phyloP scores from a whole-genome alignment of 1,140 invertebrate genomes.

The Scaptomyza pallida region DNA sequence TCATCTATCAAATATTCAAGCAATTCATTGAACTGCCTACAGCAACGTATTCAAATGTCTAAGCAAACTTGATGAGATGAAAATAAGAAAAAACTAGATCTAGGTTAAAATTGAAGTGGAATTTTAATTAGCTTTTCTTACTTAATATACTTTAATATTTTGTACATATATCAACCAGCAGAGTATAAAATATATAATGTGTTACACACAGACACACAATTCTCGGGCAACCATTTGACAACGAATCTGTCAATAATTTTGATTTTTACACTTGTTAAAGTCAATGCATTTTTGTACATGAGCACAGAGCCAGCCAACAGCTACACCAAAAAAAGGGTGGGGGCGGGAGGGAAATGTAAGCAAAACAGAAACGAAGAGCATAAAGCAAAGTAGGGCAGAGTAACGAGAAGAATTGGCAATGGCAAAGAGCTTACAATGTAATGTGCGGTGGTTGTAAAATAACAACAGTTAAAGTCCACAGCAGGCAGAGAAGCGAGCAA shows the following conservation, averaged over 20 bases:
- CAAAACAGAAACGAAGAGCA: background rate
- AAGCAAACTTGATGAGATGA: no score
- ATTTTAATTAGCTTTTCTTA: no score
- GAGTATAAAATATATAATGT: no score
- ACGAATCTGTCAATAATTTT: conserved; percentile 72
- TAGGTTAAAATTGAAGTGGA: no score
- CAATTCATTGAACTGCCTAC: background rate
- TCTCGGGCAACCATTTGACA: conserved; percentile 22
- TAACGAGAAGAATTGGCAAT: background rate
- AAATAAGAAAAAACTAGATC: no score
- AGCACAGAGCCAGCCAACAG: conserved; percentile 54
- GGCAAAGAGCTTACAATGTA: conserved; percentile 56
- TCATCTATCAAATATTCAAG: background rate
- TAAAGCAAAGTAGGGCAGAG: conserved; percentile 21
- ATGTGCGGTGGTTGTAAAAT: conserved; percentile 45
- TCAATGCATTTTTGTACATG: conserved; percentile 67
- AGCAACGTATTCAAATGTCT: background rate
- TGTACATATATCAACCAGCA: no score
- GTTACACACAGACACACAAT: no score
- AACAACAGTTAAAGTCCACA: conserved; percentile 17
- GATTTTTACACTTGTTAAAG: conserved; percentile 77
- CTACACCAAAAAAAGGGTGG: conserved; percentile 18
- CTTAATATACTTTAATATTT: no score
- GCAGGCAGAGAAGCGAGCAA: conserved; percentile 27
- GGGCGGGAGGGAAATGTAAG: conserved; percentile 7